phyloP scores from a whole-genome alignment of 2,113 vertebrate genomes.

The Andinoacara biseriatus region DNA sequence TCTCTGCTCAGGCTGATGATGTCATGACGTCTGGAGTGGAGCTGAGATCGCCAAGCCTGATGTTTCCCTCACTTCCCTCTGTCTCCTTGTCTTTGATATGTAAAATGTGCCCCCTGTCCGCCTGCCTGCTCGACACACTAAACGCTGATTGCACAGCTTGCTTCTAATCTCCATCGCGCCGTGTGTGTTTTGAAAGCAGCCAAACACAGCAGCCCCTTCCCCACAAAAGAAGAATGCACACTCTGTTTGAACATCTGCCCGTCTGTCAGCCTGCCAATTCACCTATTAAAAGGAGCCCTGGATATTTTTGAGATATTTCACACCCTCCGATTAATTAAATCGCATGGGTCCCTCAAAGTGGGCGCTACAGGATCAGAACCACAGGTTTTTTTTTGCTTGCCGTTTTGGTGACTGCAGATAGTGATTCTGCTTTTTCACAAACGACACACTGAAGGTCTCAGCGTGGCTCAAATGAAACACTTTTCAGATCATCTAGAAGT shows the following conservation, averaged over 20 bases:
- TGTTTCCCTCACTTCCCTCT: conserved; percentile 23
- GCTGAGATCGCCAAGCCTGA: conserved; percentile 23
- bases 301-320: conserved; percentile 30
- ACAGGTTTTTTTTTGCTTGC: not conserved
- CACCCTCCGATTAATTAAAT: conserved; percentile 37
- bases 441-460: not conserved
- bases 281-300: conserved; percentile 19
- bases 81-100: conserved; percentile 67
- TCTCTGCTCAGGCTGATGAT: not conserved
- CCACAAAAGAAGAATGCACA: conserved; percentile 43
- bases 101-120: conserved; percentile 43
- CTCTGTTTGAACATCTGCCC: conserved; percentile 65
- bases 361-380: conserved; percentile 8
- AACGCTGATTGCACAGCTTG: conserved; percentile 47
- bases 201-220: conserved; percentile 44
- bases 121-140: conserved; percentile 19
- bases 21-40: not conserved
- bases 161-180: conserved; percentile 60
- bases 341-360: not conserved
- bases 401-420: not conserved
- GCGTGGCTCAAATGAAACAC: not conserved
- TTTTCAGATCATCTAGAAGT: not conserved
- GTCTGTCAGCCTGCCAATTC: conserved; percentile 49
- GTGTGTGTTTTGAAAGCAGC: conserved; percentile 40
- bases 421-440: not conserved